Evolutionary conservation across 2,888 invertebrate species (phyloP).

Genomic region (Ochropleura leucogaster): DNA sequence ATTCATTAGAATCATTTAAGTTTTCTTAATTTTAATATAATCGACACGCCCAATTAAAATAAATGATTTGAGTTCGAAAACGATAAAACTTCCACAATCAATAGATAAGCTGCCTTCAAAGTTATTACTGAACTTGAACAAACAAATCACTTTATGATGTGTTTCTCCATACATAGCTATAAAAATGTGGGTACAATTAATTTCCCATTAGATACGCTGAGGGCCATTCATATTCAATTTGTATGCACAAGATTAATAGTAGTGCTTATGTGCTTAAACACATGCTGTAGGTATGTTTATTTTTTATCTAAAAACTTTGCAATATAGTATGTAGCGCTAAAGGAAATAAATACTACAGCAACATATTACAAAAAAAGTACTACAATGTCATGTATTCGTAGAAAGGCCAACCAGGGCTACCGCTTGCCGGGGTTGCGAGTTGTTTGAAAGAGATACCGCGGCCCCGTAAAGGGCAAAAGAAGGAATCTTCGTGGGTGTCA

Average conservation of each 20-base stretch:
- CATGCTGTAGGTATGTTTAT: not conserved
- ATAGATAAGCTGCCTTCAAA: slow-evolving; percentile 12
- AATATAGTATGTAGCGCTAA: not conserved
- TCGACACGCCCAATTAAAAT: not conserved
- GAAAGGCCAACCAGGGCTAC: no score
- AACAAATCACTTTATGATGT: slow-evolving; percentile 35
- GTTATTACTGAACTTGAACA: slow-evolving; percentile 15
- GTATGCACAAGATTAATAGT: slow-evolving; percentile 50
- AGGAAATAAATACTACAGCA: no score
- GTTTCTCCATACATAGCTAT: slow-evolving; percentile 39
- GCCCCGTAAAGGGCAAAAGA: no score
- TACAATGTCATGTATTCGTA: no score
- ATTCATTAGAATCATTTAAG: no score
- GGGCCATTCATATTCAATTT: slow-evolving; percentile 60
- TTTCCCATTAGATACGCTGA: slow-evolving; percentile 55
- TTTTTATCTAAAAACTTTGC: not conserved
- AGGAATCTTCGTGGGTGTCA: no score
- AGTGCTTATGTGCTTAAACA: slow-evolving; percentile 1
- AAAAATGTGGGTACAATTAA: slow-evolving; percentile 58
- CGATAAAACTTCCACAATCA: not conserved
- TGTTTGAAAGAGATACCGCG: no score
- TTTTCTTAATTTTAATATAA: not conserved
- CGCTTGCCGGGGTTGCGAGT: no score
- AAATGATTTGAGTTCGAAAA: not conserved
- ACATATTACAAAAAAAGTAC: no score